Conservation (phyloP, 2,888 invertebrate genomes). For the Pelosia muscerda region DNA sequence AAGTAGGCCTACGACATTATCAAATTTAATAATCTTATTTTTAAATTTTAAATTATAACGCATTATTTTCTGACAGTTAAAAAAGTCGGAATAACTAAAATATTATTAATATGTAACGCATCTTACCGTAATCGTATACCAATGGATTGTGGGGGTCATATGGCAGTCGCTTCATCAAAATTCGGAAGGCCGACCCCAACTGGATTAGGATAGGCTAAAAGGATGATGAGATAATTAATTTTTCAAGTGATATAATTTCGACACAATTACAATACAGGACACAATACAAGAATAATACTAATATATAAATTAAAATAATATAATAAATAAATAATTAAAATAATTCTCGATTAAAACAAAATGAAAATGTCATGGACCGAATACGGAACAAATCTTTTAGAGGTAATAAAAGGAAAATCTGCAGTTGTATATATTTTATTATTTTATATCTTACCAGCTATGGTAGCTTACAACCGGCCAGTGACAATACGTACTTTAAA, state of each 20-base stretch:
- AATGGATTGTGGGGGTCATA: too few species aligned
- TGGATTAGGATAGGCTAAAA: too few species aligned
- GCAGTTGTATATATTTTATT: not conserved
- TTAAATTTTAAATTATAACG: too few species aligned
- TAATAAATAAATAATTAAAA: not conserved
- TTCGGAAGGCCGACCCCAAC: too few species aligned
- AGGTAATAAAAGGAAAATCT: not conserved
- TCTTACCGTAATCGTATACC: too few species aligned
- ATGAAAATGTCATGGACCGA: not conserved
- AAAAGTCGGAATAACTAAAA: not conserved
- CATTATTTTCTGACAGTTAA: too few species aligned
- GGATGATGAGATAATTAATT: too few species aligned
- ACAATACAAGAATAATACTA: not conserved
- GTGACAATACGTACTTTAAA: slow-evolving; percentile 19
- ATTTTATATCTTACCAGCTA: not conserved
- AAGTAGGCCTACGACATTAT: not conserved
- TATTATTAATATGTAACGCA: not conserved
- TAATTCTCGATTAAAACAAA: not conserved
- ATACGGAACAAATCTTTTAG: not conserved
- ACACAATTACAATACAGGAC: not conserved
- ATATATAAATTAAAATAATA: not conserved
- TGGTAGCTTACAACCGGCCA: not conserved
- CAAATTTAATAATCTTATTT: too few species aligned
- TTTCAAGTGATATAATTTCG: not conserved
- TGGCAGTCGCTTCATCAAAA: too few species aligned